Evolutionary conservation across 2,797 vertebrate species (phyloP).

Genomic region (Sebastes steindachneri): DNA sequence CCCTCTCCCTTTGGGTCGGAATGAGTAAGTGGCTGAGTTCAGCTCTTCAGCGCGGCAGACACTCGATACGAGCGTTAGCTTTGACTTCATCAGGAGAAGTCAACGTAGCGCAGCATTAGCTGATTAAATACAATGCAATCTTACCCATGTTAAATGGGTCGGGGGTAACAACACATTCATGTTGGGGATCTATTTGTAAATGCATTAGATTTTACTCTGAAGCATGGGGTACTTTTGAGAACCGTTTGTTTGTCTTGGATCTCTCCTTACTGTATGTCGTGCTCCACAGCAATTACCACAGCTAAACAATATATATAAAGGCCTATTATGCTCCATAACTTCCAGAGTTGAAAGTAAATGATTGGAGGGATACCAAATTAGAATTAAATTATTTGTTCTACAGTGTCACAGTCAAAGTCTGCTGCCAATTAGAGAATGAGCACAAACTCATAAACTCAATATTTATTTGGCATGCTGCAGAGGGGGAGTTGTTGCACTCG

Average conservation of each 20-base stretch:
- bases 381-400: constrained; percentile 63
- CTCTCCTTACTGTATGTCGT: background rate
- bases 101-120: constrained; percentile 68
- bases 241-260: background rate
- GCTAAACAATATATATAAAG: constrained; percentile 16
- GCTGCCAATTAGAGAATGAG: constrained; percentile 72
- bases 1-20: constrained; percentile 47
- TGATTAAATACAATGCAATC: constrained; percentile 69
- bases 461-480: constrained; percentile 56
- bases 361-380: constrained; percentile 61
- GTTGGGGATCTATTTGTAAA: background rate
- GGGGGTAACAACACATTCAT: background rate
- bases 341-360: constrained; percentile 27
- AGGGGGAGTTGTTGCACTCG: constrained; percentile 30
- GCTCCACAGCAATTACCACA: constrained; percentile 16
- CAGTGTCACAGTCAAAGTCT: constrained; percentile 60
- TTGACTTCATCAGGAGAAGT: constrained; percentile 64
- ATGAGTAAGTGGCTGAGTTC: constrained; percentile 69
- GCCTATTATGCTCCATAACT: constrained; percentile 28
- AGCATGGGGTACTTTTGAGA: background rate
- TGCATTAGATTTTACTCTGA: background rate
- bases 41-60: constrained; percentile 48
- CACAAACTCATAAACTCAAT: constrained; percentile 71
- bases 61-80: constrained; percentile 55
- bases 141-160: constrained; percentile 23